These are phyloP conservation scores for Hucho hucho DNA, from an alignment of 2,113 vertebrate genomes.

Conservation along the genomic window DNA sequence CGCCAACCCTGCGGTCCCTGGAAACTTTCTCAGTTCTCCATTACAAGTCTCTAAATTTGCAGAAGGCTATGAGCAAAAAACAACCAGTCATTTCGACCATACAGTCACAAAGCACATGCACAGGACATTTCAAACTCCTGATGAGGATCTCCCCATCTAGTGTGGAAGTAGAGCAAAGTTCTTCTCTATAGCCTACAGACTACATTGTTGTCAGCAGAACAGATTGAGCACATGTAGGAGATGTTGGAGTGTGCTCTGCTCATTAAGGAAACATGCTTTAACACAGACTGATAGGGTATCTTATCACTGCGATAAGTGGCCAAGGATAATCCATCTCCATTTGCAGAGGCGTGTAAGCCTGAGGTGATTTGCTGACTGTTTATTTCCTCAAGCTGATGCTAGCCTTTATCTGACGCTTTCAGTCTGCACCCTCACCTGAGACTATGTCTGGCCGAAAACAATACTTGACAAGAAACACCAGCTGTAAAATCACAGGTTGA, in stretches of 20 bases:
- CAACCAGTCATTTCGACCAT: background rate
- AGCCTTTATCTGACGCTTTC: background rate
- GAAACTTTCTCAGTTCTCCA: too few species aligned
- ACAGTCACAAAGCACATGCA: background rate
- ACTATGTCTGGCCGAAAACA: constrained; percentile 35
- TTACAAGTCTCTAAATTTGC: background rate
- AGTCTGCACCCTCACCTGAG: background rate
- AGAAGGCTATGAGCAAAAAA: background rate
- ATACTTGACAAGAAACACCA: constrained; percentile 12
- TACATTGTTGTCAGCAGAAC: background rate
- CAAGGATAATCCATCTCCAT: constrained; percentile 23
- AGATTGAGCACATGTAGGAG: background rate
- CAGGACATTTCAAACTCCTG: background rate
- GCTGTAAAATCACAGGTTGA: constrained; percentile 35
- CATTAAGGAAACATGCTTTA: constrained; percentile 10
- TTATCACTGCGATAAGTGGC: constrained; percentile 14
- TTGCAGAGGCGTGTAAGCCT: constrained; percentile 4
- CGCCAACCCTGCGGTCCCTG: background rate
- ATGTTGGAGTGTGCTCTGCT: background rate
- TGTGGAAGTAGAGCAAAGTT: background rate
- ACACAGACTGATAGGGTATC: constrained; percentile 15
- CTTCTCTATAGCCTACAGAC: background rate
- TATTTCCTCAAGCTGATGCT: constrained; percentile 22
- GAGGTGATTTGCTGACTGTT: constrained; percentile 17
- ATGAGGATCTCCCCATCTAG: background rate